Base-by-base conservation (phyloP, 2,888 invertebrate genomes). In the Drosophila kambysellisi region DNA sequence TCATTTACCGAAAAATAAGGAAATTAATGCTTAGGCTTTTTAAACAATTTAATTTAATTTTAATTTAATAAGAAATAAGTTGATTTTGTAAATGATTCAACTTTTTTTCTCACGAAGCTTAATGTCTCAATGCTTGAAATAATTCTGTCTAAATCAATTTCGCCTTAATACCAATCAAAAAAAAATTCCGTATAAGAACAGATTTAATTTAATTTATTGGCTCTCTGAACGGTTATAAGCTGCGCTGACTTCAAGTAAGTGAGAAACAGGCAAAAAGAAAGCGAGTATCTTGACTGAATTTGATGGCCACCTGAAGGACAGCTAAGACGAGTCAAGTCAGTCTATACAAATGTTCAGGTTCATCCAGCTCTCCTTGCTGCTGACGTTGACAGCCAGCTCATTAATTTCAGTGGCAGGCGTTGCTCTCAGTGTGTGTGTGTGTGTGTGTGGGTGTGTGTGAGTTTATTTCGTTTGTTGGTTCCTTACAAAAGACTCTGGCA, bases 201-300 rank as follows among this genome's bases (percentile, higher is more conserved):
- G 62, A 67, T 57, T 46, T 39, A 61, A 56, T 61, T 74, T 76
- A 66, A 74, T 79, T 81, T 85, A 81, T 90, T 83, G 83, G 83
- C 76, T 83, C 76, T 65, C 87, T 25, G 25, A 25, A 25, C 2
- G 1, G 25, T 25, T 25, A 70, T 65, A 73, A 64, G 62, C 70
- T 46, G 62, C 63, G 35, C 51, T 50, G 71, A 69, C 67, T 74
- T 82, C 78, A 74, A 74, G 81, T 71, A 84, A 78, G 75, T 8
- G 46, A 4, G 15, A 15, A 15, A 1, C 75, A 67, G 63, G 74
- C 72, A 76, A 85, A 89, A 83, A 83, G 79, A 75, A 82, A 82
- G 77, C 74, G 82, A 79, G 80, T 89, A 83, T 74, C 89, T 89
- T 89, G 86, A 90, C 37, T 29, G 17, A 81, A 25, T 29, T 39